These are phyloP conservation scores for Troides oblongomaculatus DNA, from an alignment of 2,888 invertebrate species.

Conservation along the genomic window DNA sequence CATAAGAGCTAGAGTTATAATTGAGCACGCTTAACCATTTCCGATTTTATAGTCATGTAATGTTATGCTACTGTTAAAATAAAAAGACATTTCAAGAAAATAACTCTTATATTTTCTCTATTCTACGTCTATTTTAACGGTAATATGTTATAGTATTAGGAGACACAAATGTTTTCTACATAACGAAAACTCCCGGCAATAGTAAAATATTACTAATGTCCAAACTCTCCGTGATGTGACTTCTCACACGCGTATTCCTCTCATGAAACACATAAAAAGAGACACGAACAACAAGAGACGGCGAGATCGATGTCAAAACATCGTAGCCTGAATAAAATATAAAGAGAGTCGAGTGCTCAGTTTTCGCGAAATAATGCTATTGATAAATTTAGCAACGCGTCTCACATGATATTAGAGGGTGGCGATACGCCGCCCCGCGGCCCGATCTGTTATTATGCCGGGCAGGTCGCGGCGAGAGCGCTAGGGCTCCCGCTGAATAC, in stretches of 20 bases:
- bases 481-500: slow-evolving; percentile 55
- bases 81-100: too few relatives aligned
- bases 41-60: too few relatives aligned
- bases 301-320: slow-evolving; percentile 62
- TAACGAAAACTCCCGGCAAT: background rate
- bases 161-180: too few relatives aligned
- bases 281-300: background rate
- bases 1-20: too few relatives aligned
- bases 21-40: too few relatives aligned
- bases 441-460: slow-evolving; percentile 75
- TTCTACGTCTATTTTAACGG: too few relatives aligned
- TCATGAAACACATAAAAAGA: background rate
- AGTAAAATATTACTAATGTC: background rate
- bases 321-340: slow-evolving; percentile 71
- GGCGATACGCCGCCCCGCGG: slow-evolving; percentile 60
- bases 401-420: slow-evolving; percentile 74
- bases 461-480: slow-evolving; percentile 63
- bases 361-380: slow-evolving; percentile 70
- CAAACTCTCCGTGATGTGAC: background rate
- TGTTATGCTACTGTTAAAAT: too few relatives aligned
- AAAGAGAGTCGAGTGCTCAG: slow-evolving; percentile 54
- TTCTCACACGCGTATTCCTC: too few relatives aligned
- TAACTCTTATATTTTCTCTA: too few relatives aligned
- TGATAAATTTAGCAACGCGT: slow-evolving; percentile 73
- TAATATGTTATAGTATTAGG: too few relatives aligned